Percentiles rank a stretch among this genome's conserved stretches.
Conservation (phyloP, 1,140 invertebrate genomes). For the Conopomorpha cramerella region DNA sequence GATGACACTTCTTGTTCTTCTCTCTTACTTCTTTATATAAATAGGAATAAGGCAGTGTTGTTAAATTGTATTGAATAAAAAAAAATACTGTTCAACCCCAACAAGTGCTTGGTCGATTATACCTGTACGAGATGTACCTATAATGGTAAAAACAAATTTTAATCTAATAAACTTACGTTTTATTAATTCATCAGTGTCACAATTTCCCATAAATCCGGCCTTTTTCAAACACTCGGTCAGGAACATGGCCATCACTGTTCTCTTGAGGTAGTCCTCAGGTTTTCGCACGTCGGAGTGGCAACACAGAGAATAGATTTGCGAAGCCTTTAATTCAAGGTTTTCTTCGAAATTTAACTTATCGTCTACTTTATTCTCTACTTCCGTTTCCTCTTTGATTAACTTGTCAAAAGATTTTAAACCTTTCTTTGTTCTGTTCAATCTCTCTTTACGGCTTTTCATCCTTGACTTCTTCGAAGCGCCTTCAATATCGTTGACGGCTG, state of each 20-base stretch:
- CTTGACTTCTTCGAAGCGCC: conserved; percentile 30
- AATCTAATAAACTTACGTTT: too few relatives aligned
- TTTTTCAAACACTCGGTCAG: conserved; percentile 73
- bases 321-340: conserved; percentile 27
- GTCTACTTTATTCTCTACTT: conserved; percentile 17
- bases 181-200: too few relatives aligned
- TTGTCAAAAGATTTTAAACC: conserved; percentile 28
- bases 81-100: too few relatives aligned
- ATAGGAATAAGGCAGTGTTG: background rate
- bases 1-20: too few relatives aligned
- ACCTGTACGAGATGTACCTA: too few relatives aligned
- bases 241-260: conserved; percentile 79
- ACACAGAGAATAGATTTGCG: conserved; percentile 69
- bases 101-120: too few relatives aligned
- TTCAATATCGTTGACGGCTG: conserved; percentile 34
- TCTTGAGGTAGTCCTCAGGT: conserved; percentile 74
- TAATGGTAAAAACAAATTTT: too few relatives aligned
- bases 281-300: conserved; percentile 68
- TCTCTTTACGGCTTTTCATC: conserved; percentile 48
- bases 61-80: too few relatives aligned
- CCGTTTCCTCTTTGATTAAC: conserved; percentile 6
- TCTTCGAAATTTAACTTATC: conserved; percentile 26
- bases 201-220: conserved; percentile 64
- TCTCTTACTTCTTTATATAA: too few relatives aligned
- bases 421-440: conserved; percentile 33